Evolutionary conservation across 1,140 invertebrate genomes (phyloP).

Genomic region (Formica exsecta): DNA sequence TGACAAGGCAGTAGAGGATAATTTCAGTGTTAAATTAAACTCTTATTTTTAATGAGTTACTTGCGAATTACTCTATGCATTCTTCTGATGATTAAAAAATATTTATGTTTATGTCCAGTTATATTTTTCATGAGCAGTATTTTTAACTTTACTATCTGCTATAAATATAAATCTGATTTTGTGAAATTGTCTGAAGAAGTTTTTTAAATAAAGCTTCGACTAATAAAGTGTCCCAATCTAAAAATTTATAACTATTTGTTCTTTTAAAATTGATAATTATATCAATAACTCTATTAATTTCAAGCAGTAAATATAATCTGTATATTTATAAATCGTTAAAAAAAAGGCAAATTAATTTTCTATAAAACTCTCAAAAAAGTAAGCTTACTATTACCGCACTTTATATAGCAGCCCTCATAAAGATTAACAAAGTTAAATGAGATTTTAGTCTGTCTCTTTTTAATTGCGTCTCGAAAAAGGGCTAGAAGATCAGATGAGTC

Average conservation of each 20-base stretch:
- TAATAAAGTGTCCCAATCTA: neutral
- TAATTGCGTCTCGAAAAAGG: neutral
- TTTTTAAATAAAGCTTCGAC: neutral
- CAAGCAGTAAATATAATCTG: neutral
- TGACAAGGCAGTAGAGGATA: neutral
- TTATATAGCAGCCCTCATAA: neutral
- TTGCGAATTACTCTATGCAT: conserved; percentile 13
- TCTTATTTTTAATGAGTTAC: conserved; percentile 1
- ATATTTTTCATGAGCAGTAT: neutral
- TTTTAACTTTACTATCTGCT: neutral
- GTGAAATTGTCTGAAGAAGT: neutral
- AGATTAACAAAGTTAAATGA: neutral
- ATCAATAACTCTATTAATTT: neutral
- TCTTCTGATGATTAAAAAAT: neutral
- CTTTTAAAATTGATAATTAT: neutral
- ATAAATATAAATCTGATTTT: conserved; percentile 24
- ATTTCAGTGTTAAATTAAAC: conserved; percentile 30
- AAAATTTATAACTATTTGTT: conserved; percentile 1
- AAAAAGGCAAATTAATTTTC: neutral
- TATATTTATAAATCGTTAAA: neutral
- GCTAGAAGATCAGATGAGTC: neutral
- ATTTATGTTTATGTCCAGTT: neutral
- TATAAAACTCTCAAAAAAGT: neutral
- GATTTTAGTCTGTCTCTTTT: neutral
- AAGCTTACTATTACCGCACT: too few species aligned